Percentiles rank a stretch among this genome's conserved stretches.
Conservation (phyloP, 2,888 invertebrate genomes). For the Drosophila mimica region DNA sequence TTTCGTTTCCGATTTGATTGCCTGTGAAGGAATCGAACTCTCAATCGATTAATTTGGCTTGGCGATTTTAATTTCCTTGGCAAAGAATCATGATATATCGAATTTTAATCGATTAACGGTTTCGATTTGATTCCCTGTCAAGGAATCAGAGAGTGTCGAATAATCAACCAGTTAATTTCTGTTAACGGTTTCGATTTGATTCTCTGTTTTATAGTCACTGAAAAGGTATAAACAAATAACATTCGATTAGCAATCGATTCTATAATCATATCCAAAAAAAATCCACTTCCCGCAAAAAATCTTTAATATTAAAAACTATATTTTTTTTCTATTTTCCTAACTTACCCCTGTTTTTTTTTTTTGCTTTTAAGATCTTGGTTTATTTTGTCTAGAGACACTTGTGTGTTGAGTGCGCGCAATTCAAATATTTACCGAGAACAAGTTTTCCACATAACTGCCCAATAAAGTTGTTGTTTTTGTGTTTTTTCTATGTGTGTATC, state of each 20-base stretch:
- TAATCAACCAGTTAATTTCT: neutral
- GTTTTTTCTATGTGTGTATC: slow-evolving; percentile 6
- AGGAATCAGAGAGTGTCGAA: neutral
- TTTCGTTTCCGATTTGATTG: neutral
- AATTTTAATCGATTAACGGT: neutral
- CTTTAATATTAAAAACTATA: neutral
- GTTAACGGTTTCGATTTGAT: too few species aligned
- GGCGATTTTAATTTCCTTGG: neutral
- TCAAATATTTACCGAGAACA: slow-evolving; percentile 46
- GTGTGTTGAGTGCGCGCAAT: slow-evolving; percentile 12
- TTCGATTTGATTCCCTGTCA: neutral
- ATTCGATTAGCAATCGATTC: neutral
- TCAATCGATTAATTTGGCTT: neutral
- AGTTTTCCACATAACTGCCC: slow-evolving; percentile 46
- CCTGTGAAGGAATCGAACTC: neutral
- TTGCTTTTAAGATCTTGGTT: slow-evolving; percentile 1
- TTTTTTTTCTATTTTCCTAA: neutral
- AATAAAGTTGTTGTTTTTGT: slow-evolving; percentile 29
- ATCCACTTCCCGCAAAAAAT: neutral
- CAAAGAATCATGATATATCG: neutral
- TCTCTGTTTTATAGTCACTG: neutral
- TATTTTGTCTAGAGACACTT: slow-evolving; percentile 30
- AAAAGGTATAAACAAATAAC: neutral
- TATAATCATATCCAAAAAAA: neutral
- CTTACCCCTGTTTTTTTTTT: neutral